Conservation (phyloP, 2,888 invertebrate genomes). For the Netelia virgata region DNA sequence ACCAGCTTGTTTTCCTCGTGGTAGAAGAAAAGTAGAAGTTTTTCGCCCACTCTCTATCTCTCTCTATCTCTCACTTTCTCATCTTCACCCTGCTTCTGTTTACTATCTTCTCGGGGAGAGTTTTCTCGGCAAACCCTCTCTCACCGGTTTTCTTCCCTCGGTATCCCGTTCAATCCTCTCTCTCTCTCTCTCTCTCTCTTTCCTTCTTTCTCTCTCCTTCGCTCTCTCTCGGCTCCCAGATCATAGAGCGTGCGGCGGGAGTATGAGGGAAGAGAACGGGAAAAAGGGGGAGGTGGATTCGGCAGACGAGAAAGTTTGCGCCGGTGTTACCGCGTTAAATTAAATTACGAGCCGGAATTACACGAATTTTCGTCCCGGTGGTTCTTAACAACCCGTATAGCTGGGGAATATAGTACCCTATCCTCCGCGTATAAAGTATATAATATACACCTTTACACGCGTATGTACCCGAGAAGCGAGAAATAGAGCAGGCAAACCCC, state of each 20-base stretch:
- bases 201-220: conserved; percentile 26
- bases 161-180: conserved; percentile 13
- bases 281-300: conserved; percentile 66
- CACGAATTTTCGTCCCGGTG: conserved; percentile 71
- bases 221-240: conserved; percentile 38
- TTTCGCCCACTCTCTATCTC: neutral
- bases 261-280: neutral
- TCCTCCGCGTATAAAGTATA: neutral
- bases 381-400: conserved; percentile 63
- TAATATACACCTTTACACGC: conserved; percentile 10
- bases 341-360: conserved; percentile 75
- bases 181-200: conserved; percentile 24
- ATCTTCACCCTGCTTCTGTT: conserved; percentile 21
- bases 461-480: conserved; percentile 22
- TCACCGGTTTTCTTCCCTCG: conserved; percentile 27
- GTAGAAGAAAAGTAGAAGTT: conserved; percentile 38
- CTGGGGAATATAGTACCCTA: conserved; percentile 26
- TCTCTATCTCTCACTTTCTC: conserved; percentile 5
- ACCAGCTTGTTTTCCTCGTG: conserved; percentile 28
- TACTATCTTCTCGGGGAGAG: conserved; percentile 48
- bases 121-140: conserved; percentile 52
- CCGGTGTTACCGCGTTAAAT: conserved; percentile 74
- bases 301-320: conserved; percentile 74
- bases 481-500: conserved; percentile 19
- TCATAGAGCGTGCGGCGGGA: neutral